These are phyloP conservation scores for Cheilosia variabilis DNA, from an alignment of 2,888 invertebrate genomes.

Conservation along the genomic window DNA sequence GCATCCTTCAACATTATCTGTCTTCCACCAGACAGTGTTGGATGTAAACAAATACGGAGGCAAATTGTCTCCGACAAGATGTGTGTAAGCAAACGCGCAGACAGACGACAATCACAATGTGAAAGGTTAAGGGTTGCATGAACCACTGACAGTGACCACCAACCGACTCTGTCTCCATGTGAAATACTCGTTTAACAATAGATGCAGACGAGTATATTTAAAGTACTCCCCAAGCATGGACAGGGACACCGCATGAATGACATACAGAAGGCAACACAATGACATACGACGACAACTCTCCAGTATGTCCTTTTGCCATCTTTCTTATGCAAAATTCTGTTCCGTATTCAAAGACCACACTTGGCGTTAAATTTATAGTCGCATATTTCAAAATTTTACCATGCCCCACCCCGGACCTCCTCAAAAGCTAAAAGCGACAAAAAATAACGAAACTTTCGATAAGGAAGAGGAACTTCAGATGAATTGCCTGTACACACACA, in stretches of 20 bases:
- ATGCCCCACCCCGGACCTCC: not conserved
- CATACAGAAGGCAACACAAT: slow-evolving; percentile 44
- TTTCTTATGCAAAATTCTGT: slow-evolving; percentile 70
- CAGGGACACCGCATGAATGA: not conserved
- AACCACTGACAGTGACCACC: slow-evolving; percentile 43
- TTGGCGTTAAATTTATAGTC: slow-evolving; percentile 69
- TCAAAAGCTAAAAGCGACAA: not conserved
- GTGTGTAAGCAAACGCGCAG: slow-evolving; percentile 40
- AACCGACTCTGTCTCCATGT: slow-evolving; percentile 8
- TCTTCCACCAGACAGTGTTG: slow-evolving; percentile 26
- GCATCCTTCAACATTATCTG: slow-evolving; percentile 12
- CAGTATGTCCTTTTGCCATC: slow-evolving; percentile 64
- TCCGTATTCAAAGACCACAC: slow-evolving; percentile 70
- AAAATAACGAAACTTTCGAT: slow-evolving; percentile 26
- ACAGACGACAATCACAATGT: slow-evolving; percentile 59
- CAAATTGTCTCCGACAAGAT: slow-evolving; percentile 34
- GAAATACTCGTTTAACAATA: slow-evolving; percentile 8
- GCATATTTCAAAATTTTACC: slow-evolving; percentile 65
- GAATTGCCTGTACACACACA: slow-evolving; percentile 46
- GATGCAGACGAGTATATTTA: not conserved
- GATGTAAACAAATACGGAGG: slow-evolving; percentile 30
- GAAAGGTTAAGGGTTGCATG: slow-evolving; percentile 44
- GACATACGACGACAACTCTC: slow-evolving; percentile 58
- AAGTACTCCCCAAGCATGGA: not conserved
- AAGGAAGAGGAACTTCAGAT: slow-evolving; percentile 50